These are phyloP conservation scores for Falco cherrug DNA, from an alignment of 2,797 vertebrate genomes.

Conservation along the genomic window DNA sequence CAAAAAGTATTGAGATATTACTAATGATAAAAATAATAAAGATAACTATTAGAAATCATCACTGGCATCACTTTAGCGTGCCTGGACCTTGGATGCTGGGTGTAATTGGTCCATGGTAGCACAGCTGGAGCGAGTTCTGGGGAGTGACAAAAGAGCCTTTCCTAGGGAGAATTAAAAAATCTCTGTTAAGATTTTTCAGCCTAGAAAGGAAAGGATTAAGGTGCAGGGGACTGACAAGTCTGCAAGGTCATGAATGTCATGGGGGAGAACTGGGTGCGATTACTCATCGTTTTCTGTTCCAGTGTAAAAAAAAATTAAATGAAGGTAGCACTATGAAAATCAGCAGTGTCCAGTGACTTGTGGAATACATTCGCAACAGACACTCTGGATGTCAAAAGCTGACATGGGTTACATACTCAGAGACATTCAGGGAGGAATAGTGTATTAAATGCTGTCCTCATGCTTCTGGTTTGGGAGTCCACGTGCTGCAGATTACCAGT, in stretches of 20 bases:
- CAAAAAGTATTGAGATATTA: background rate
- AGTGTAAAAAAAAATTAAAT: background rate
- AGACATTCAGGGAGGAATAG: background rate
- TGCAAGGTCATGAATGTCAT: background rate
- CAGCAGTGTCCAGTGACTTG: no score
- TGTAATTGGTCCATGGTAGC: background rate
- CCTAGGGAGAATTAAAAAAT: background rate
- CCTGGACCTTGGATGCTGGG: background rate
- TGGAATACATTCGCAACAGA: background rate
- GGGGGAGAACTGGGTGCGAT: background rate
- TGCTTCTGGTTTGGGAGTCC: background rate
- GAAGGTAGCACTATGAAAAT: background rate
- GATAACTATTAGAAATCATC: background rate
- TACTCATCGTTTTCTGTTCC: background rate
- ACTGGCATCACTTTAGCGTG: background rate
- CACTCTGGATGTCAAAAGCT: background rate
- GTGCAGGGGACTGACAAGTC: background rate
- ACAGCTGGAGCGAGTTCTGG: background rate
- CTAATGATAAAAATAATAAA: background rate
- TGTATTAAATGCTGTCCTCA: background rate
- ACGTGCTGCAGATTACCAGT: rapidly evolving
- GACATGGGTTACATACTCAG: background rate
- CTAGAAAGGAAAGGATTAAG: background rate
- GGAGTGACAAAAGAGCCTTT: background rate
- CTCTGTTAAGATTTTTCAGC: background rate